Base-by-base conservation (phyloP, 2,797 vertebrate genomes). In the Phoxinus dragarum region DNA sequence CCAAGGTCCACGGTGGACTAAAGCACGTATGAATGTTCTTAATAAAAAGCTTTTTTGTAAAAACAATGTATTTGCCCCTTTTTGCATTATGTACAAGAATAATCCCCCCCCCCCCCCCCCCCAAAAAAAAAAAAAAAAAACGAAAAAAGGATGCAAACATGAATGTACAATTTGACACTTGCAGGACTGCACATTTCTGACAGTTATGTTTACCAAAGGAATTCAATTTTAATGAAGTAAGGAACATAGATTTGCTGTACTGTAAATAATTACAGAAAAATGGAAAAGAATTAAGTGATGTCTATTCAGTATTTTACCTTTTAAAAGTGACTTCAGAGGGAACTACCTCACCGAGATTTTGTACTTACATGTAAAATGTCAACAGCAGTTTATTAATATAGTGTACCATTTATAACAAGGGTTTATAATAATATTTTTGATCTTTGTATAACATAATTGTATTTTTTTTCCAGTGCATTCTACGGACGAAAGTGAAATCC, bases 391-490 rank as follows among this genome's bases (percentile, higher is more conserved):
- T 94, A 95, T 95, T 95, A 95, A 94, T 94, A 95, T 94, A 96
- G 95, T 92, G 95, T 96, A 94, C 94, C 95, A 94, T 96, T 96
- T 96, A 96, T 96, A 95, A 95, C 94, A 95, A 94, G 94, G 94
- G 94, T 95, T 96, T 91, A 95, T 96, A 94, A 96, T 96, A 96
- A 94, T 96, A 96, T 96, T 96, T 96, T 96, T 94, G 95, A 95
- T 95, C 95, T 96, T 96, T 96, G 94, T 96, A 96, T 95, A 94
- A 96, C 95, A 96, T 95, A 95, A 95, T 95, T 96, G 94, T 96
- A 96, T 96, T 96, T 96, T 96, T 92, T 91, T 95, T 95, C 94
- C 92, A 93, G 93, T 92, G 93, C 95, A 94, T 96, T 95, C 88
- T 93, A 94, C 94, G 91, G 85, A 94, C 87, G 93, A 93, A 94